A percentile compares a stretch with the other conserved stretches of the same genome.
Conservation (phyloP, 1,140 invertebrate genomes). For the Aphelenchoides besseyi region DNA sequence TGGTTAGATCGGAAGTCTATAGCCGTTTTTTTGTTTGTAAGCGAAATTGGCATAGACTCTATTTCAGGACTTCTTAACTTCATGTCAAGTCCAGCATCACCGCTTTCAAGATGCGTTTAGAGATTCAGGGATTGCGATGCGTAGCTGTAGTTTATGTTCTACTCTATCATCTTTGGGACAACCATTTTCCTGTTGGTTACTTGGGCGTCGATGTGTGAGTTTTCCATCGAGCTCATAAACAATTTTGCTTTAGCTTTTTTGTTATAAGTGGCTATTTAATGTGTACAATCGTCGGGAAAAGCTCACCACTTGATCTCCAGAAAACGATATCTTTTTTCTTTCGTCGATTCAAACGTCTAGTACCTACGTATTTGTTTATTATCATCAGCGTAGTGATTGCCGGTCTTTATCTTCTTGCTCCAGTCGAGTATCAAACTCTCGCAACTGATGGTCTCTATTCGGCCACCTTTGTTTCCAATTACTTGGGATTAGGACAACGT, state of each 20-base stretch:
- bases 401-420: background rate
- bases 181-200: conserved; percentile 39
- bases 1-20: too few species aligned
- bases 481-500: background rate
- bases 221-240: background rate
- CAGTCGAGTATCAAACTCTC: background rate
- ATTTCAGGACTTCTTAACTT: too few species aligned
- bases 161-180: conserved; percentile 47
- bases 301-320: background rate
- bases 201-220: conserved; percentile 41
- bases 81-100: too few species aligned
- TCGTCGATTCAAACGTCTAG: conserved; percentile 38
- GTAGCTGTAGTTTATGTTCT: conserved; percentile 42
- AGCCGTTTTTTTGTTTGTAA: too few species aligned
- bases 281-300: conserved; percentile 27
- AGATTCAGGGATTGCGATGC: conserved; percentile 44
- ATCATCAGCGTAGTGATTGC: conserved; percentile 23
- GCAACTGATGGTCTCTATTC: background rate
- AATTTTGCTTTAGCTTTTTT: conserved; percentile 47
- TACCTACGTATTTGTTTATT: conserved; percentile 45
- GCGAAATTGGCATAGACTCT: too few species aligned
- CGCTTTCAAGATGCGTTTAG: conserved; percentile 11
- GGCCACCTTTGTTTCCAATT: background rate
- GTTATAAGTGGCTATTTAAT: conserved; percentile 55
- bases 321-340: conserved; percentile 31